These are phyloP conservation scores for Tangara arthus DNA, from an alignment of 2,797 vertebrate genomes.

Conservation along the genomic window DNA sequence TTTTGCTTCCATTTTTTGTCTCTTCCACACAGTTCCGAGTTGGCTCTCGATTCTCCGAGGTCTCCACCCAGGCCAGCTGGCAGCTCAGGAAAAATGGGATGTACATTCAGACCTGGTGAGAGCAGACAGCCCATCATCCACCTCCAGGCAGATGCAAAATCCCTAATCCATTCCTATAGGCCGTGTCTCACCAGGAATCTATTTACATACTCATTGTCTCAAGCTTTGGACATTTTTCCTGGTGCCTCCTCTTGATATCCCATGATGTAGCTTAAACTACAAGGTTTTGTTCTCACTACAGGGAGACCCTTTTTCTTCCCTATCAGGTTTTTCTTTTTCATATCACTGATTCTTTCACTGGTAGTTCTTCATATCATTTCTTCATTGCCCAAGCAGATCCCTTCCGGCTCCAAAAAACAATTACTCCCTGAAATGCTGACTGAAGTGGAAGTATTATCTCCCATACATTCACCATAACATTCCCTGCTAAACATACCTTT, in stretches of 20 bases:
- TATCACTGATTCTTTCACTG: background rate
- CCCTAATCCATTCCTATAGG: background rate
- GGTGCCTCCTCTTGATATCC: background rate
- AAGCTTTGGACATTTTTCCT: background rate
- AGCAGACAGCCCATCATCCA: background rate
- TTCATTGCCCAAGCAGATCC: background rate
- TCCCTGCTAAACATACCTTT: background rate
- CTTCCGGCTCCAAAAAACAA: background rate
- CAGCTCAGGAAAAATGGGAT: background rate
- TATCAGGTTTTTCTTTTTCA: background rate
- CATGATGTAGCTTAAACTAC: fast-evolving
- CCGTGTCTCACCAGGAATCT: background rate
- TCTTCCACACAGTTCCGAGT: background rate
- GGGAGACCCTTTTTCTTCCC: background rate
- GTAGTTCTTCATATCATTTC: background rate
- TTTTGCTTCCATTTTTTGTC: slow-evolving; percentile 57
- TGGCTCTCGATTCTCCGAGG: background rate
- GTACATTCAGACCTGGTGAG: background rate
- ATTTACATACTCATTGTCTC: background rate
- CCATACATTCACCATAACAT: background rate
- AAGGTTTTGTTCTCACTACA: background rate
- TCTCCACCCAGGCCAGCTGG: slow-evolving; percentile 41
- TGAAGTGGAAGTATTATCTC: background rate
- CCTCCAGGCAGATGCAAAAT: background rate
- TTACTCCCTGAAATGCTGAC: background rate